A percentile compares a stretch with the other conserved stretches of the same genome.
phyloP scores from a whole-genome alignment of 2,888 invertebrate genomes.

The Ectemnius cavifrons region DNA sequence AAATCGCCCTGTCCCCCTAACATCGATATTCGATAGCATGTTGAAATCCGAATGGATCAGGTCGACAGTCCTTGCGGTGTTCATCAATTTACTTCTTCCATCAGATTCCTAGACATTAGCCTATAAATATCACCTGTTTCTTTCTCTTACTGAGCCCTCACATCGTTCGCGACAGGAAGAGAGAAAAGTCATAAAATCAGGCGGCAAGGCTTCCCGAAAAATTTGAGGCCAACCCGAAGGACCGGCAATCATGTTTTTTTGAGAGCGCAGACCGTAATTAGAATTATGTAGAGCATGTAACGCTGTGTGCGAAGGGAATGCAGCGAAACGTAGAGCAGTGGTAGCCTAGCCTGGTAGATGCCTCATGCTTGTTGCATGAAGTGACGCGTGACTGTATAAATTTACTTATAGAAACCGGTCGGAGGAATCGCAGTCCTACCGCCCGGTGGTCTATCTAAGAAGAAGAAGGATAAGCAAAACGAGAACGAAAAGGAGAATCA shows the following conservation, averaged over 20 bases:
- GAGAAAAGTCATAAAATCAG: neutral
- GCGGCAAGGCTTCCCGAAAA: slow-evolving; percentile 23
- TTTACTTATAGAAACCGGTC: slow-evolving; percentile 86
- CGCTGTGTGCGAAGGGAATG: slow-evolving; percentile 31
- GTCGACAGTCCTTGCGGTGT: neutral
- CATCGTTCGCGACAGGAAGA: neutral
- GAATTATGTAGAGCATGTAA: slow-evolving; percentile 44
- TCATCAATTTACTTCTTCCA: neutral
- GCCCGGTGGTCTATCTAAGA: slow-evolving; percentile 81
- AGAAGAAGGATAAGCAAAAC: slow-evolving; percentile 81
- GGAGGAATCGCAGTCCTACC: slow-evolving; percentile 92
- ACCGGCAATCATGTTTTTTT: slow-evolving; percentile 44
- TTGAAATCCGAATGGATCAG: neutral
- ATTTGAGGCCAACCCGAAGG: slow-evolving; percentile 12
- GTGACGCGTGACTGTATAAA: slow-evolving; percentile 71
- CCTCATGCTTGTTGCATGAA: slow-evolving; percentile 71
- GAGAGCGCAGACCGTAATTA: slow-evolving; percentile 65
- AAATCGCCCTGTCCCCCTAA: neutral
- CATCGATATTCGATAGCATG: neutral
- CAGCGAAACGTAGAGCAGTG: slow-evolving; percentile 26
- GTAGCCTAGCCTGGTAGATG: slow-evolving; percentile 44
- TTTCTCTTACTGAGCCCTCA: too few species aligned
- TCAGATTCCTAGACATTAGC: neutral
- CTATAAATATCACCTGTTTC: too few species aligned
- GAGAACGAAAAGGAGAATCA: slow-evolving; percentile 81